These are phyloP conservation scores for Microcebus lehilahytsara DNA, from an alignment of 2,113 vertebrate species.

Conservation along the genomic window DNA sequence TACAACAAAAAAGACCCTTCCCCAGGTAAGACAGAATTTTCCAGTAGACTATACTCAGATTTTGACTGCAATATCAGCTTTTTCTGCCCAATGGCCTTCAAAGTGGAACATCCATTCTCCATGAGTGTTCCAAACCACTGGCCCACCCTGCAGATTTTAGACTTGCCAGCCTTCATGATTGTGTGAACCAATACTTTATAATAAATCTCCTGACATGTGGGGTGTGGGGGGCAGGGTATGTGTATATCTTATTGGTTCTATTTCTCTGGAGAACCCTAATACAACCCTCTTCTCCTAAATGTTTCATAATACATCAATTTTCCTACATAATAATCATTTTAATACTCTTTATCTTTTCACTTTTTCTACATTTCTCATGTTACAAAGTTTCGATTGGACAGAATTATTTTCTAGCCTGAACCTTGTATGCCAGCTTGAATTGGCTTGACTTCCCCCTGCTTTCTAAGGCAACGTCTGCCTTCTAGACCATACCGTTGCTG, in stretches of 20 bases:
- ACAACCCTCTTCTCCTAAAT: background rate
- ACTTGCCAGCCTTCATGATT: background rate
- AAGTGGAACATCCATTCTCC: background rate
- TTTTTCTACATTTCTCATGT: constrained; percentile 16
- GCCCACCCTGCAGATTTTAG: background rate
- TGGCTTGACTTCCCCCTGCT: background rate
- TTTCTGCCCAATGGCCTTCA: background rate
- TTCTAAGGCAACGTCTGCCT: background rate
- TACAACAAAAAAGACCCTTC: background rate
- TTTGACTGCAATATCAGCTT: background rate
- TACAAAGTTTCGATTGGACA: background rate
- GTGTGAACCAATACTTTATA: background rate
- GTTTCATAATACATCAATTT: background rate
- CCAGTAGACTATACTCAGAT: background rate
- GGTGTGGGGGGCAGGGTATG: background rate
- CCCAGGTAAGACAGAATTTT: background rate
- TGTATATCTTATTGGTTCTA: background rate
- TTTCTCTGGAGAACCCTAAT: background rate
- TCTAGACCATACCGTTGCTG: background rate
- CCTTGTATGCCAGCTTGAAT: background rate
- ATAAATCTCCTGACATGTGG: background rate
- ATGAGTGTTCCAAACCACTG: background rate
- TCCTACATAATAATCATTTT: background rate
- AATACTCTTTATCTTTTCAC: background rate
- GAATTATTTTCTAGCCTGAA: background rate